Conservation (phyloP, 2,113 vertebrate genomes). For the Hylia prasina region DNA sequence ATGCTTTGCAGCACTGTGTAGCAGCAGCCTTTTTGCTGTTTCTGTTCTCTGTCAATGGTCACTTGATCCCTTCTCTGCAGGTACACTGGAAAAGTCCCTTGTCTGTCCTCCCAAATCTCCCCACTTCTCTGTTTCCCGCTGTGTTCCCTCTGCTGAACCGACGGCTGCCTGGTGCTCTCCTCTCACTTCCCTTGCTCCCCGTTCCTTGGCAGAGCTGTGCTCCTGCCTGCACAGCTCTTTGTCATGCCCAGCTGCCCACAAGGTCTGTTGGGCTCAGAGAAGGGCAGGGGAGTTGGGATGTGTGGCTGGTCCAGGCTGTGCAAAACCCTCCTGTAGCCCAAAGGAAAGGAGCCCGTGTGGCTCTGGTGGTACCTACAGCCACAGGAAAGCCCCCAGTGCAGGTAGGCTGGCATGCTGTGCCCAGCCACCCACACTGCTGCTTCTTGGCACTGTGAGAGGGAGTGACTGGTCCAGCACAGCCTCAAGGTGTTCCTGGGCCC, state of each 20-base stretch:
- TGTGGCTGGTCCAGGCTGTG: neutral
- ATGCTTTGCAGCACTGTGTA: neutral
- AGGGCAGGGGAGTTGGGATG: neutral
- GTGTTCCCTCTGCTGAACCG: neutral
- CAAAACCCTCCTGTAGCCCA: neutral
- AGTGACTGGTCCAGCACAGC: neutral
- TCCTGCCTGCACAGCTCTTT: neutral
- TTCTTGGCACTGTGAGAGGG: neutral
- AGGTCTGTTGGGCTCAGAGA: neutral
- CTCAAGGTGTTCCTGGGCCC: neutral
- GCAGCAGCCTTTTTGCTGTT: neutral
- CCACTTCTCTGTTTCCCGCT: neutral
- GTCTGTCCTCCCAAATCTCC: neutral
- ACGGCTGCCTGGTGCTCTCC: neutral
- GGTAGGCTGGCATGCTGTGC: neutral
- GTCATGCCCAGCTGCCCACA: rapidly evolving
- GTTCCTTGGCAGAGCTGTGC: neutral
- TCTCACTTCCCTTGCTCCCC: neutral
- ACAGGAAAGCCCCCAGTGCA: neutral
- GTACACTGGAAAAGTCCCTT: neutral
- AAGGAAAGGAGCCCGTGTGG: rapidly evolving
- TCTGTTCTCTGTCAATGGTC: neutral
- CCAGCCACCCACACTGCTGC: neutral
- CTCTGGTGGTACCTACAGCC: neutral
- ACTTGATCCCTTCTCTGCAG: neutral